Evolutionary conservation across 2,888 invertebrate species (phyloP).

Genomic region (Tenthredo distinguenda): DNA sequence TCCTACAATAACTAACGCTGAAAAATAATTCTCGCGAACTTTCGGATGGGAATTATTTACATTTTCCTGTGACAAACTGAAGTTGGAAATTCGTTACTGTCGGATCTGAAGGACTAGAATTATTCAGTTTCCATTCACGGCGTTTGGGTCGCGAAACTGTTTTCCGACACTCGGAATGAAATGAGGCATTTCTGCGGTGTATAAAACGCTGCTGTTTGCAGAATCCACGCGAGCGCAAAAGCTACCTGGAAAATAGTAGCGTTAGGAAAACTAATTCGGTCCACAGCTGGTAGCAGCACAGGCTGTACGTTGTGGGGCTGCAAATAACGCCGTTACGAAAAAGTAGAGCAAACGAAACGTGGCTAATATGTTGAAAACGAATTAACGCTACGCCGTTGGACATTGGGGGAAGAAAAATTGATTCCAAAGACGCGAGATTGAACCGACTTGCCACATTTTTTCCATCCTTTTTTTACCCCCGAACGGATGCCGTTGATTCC

Average conservation of each 20-base stretch:
- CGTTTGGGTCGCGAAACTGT: background rate
- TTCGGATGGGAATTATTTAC: background rate
- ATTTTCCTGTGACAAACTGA: background rate
- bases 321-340: background rate
- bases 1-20: background rate
- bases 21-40: background rate
- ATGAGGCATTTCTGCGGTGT: background rate
- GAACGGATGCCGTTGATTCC: too few relatives aligned
- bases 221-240: background rate
- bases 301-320: background rate
- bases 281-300: background rate
- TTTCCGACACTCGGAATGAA: background rate
- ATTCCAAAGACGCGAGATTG: background rate
- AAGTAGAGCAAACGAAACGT: slow-evolving; percentile 7
- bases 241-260: background rate
- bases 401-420: background rate
- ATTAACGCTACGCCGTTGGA: background rate
- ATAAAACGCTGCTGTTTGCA: background rate
- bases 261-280: slow-evolving; percentile 16
- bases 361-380: background rate
- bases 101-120: background rate
- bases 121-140: background rate
- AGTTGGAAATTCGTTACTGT: background rate
- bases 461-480: background rate
- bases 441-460: background rate